Percentiles rank a stretch among this genome's conserved stretches.
Evolutionary conservation across 2,113 vertebrate species (phyloP).

Genomic region (Tachysurus vachellii): DNA sequence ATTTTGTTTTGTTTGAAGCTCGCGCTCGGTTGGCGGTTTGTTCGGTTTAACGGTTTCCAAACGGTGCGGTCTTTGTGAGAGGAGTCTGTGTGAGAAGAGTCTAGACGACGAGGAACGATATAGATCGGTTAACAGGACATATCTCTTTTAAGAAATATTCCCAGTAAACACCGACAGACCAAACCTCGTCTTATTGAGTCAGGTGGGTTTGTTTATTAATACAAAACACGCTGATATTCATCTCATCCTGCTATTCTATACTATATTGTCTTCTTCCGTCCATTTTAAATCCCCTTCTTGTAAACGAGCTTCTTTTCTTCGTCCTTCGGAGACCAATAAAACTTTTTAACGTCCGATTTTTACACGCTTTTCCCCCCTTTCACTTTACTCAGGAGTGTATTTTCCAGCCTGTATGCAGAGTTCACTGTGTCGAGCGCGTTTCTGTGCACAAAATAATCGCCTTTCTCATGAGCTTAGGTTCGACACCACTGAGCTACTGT

Average conservation of each 20-base stretch:
- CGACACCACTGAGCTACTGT: not conserved
- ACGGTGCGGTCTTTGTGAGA: not conserved
- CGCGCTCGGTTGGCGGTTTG: not conserved
- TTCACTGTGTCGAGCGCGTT: slow-evolving; percentile 20
- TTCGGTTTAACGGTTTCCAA: not conserved
- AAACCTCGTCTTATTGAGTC: not conserved
- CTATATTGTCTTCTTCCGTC: not conserved
- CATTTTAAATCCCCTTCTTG: too few relatives aligned
- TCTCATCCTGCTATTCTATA: not conserved
- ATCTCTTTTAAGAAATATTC: not conserved
- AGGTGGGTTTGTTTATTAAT: not conserved
- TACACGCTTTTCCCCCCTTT: not conserved
- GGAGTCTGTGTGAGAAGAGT: not conserved
- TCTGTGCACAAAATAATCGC: slow-evolving; percentile 25
- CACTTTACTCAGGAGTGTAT: not conserved
- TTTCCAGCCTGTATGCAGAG: not conserved
- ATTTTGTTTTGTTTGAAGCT: not conserved
- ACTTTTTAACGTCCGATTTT: not conserved
- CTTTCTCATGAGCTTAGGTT: not conserved
- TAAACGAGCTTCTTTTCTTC: not conserved
- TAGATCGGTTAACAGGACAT: not conserved
- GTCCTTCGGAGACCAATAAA: not conserved
- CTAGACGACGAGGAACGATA: not conserved
- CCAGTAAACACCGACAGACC: not conserved
- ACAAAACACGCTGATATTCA: not conserved